Evolutionary conservation across 2,888 invertebrate genomes (phyloP), one percentile per base, ranked within the genome.

Genomic region (Dicycla oo): DNA sequence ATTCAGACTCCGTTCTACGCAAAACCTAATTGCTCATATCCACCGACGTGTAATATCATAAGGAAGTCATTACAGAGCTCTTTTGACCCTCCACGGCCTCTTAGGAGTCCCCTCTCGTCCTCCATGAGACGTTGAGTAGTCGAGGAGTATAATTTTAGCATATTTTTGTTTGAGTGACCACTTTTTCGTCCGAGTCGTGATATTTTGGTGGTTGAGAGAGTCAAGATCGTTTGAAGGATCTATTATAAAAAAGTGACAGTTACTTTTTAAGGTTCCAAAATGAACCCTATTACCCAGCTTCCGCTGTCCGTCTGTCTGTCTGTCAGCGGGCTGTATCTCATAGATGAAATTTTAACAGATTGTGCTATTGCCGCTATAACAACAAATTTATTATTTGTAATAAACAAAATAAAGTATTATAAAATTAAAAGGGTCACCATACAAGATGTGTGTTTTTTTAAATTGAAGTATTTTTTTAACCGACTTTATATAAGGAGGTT

Each of bases 51-150:
- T 76, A 60, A 80, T 23, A 26, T 43, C 47, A 57, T 77, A 57
- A 81, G 45, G 51, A 77, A 68, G 68, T 76, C 61, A 76, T 76
- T 68, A 66, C 11, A 6, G 11, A 47, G 38, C 77, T 62, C 78
- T 81, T 76, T 76, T 63, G 78, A 68, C 62, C 62, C 78, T 62
- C 70, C 51, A 54, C 53, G 58, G 13, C 60, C 69, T 62, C 78
- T 77, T 53, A 69, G 3, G 13, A 43, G 26, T n/a, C 13, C 58
- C 56, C 77, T 76, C 78, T 77, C 34, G 18, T 57, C 51, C 57
- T 76, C 81, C 77, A 77, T 76, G 77, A 69, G 69, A 5, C 34
- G 20, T 66, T 56, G 38, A 75, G 81, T 30, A 30, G 60, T 51
- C 15, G 51, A 18, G 18, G 20, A 47, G 51, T 34, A 54, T 68